Evolutionary conservation across 1,140 invertebrate species (phyloP).

Genomic region (Aphidius gifuensis): DNA sequence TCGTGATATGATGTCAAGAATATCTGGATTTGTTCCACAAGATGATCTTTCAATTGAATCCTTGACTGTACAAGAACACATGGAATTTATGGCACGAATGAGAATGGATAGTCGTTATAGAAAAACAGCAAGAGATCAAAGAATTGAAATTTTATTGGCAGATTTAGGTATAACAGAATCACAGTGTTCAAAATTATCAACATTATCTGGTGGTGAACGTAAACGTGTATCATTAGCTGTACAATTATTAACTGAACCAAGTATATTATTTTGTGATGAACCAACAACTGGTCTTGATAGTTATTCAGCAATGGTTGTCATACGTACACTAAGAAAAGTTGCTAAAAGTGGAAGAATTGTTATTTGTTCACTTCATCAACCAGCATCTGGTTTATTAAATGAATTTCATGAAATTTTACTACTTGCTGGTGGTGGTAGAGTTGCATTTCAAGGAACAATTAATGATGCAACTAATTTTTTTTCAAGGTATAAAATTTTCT

Average conservation of each 20-base stretch:
- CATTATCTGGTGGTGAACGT: conserved; percentile 80
- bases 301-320: conserved; percentile 71
- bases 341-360: conserved; percentile 70
- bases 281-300: conserved; percentile 82
- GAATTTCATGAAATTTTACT: conserved; percentile 78
- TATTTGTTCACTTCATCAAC: conserved; percentile 84
- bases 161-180: conserved; percentile 70
- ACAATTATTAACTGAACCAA: conserved; percentile 76
- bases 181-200: conserved; percentile 63
- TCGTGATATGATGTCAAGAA: conserved; percentile 62
- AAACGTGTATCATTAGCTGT: conserved; percentile 83
- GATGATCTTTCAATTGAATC: conserved; percentile 66
- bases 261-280: conserved; percentile 78
- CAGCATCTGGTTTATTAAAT: conserved; percentile 79
- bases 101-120: conserved; percentile 46
- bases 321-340: conserved; percentile 66
- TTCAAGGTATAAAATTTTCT: conserved; percentile 53
- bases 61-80: conserved; percentile 68
- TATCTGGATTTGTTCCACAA: conserved; percentile 73
- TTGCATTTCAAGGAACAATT: conserved; percentile 77
- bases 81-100: conserved; percentile 67
- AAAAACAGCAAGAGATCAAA: conserved; percentile 32
- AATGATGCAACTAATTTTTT: conserved; percentile 63
- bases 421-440: conserved; percentile 71
- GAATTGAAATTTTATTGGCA: conserved; percentile 40